A percentile compares a stretch with the other conserved stretches of the same genome.
These are phyloP conservation scores for Spongilla lacustris DNA, from an alignment of 37 sponge, comb jelly and placozoan genomes.

Conservation along the genomic window DNA sequence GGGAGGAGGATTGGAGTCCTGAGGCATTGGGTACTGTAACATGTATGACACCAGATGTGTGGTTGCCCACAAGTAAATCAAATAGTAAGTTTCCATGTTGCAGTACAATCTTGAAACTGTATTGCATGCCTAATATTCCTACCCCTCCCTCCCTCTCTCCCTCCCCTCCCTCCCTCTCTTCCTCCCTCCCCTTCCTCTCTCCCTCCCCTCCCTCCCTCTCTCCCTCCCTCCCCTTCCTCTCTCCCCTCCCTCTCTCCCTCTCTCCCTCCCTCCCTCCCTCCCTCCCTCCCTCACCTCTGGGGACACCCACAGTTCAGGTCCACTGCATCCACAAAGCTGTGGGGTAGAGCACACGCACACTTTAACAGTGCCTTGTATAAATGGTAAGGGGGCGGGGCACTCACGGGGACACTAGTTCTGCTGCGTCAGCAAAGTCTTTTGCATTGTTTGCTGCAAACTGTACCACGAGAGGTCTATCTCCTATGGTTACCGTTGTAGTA, in stretches of 20 bases:
- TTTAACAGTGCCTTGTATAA: not conserved
- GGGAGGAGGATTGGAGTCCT: not conserved
- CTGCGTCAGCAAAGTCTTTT: constrained; percentile 83
- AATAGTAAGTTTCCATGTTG: too few species aligned
- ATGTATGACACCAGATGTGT: too few species aligned
- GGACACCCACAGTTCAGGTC: constrained; percentile 98
- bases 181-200: too few species aligned
- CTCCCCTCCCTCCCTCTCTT: too few species aligned
- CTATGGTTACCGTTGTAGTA: constrained; percentile 1
- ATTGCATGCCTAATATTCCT: too few species aligned
- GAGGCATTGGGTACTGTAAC: too few species aligned
- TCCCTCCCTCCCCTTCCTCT: too few species aligned
- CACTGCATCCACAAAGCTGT: constrained; percentile 73
- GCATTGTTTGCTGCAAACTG: constrained; percentile 95
- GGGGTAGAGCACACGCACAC: not conserved
- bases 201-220: too few species aligned
- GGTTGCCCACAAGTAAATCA: too few species aligned
- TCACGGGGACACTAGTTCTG: constrained; percentile 84
- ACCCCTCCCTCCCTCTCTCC: too few species aligned
- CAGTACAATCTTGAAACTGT: too few species aligned
- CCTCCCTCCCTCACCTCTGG: constrained; percentile 54
- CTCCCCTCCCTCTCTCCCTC: too few species aligned
- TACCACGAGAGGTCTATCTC: constrained; percentile 83
- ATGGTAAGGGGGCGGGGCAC: not conserved
- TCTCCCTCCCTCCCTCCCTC: not conserved